Evolutionary conservation across 2,888 invertebrate genomes (phyloP), one percentile per base, ranked within the genome.

Genomic region (Spatulosminthurus flaviceps): DNA sequence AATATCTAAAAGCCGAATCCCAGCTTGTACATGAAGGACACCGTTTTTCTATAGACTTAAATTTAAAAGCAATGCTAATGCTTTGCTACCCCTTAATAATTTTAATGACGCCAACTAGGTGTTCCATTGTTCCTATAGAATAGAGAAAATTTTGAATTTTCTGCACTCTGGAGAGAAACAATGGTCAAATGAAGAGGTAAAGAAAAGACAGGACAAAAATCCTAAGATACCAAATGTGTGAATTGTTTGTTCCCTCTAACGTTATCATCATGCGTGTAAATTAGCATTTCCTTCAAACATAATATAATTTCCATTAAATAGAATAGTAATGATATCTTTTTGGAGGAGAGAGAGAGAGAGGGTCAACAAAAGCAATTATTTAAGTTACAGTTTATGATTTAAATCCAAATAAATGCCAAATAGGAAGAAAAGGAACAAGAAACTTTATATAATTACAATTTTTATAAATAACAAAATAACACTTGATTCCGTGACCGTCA

Each of bases 401-500:
- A 4, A 7, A 34, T 34, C 34, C 4, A 9, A 60, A 60, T 4
- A 21, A 21, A 21, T 2, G 21, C 21, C 60, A 13, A 60, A 43
- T 43, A 43, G 21, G 4, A 60, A 60, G 19, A 13, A 21, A 21
- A 60, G 60, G 19, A 60, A 60, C 21, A 21, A 60, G 4, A 26
- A 26, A 9, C 64, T 64, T 21, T 24, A 24, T 64, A 21, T n/a
- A 51, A 51, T 51, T 19, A 51, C n/a, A 51, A 5, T n/a, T 11
- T 16, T 13, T 19, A 51, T 51, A 51, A 5, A 51, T 51, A 51
- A 51, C 51, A 51, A 5, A 11, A n/a, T n/a, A n/a, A 11, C 19
- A 51, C 11, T 4, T 24, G 64, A 77, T 70, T 69, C 66, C 78
- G 76, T 79, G 79, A 78, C 81, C 81, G 64, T 81, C 81, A 79